These are phyloP conservation scores for Typhlomys cinereus DNA, from an alignment of 2,113 vertebrate genomes.

Conservation along the genomic window DNA sequence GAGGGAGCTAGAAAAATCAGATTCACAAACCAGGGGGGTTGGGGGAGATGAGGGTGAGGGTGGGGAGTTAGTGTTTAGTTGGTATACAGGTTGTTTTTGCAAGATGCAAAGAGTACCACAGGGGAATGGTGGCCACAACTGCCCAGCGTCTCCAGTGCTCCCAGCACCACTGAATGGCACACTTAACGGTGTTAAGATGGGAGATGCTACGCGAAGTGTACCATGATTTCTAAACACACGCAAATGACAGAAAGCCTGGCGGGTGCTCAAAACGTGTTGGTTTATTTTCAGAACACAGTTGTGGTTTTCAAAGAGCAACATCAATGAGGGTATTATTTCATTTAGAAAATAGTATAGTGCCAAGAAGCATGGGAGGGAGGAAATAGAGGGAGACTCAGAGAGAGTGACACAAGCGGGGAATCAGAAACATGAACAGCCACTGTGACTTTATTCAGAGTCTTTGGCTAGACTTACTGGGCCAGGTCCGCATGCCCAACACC, in stretches of 20 bases:
- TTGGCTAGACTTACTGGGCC: not conserved
- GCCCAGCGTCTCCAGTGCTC: not conserved
- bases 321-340: constrained; percentile 14
- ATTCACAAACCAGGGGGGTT: not conserved
- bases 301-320: constrained; percentile 35
- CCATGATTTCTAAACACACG: not conserved
- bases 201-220: not conserved
- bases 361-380: not conserved
- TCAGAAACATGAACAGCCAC: not conserved
- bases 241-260: not conserved
- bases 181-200: not conserved
- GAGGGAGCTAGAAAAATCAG: too few relatives aligned
- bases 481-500: not conserved
- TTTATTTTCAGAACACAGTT: constrained; percentile 33
- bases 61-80: not conserved
- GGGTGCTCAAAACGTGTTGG: not conserved
- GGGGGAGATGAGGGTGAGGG: not conserved
- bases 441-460: not conserved
- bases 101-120: not conserved
- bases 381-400: not conserved
- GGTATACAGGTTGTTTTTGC: not conserved
- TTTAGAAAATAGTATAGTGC: not conserved
- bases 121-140: rapidly evolving
- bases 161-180: not conserved
- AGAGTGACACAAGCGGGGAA: not conserved